Evolutionary conservation across 2,113 vertebrate species (phyloP).

Genomic region (Brachypodius melanocephalos): DNA sequence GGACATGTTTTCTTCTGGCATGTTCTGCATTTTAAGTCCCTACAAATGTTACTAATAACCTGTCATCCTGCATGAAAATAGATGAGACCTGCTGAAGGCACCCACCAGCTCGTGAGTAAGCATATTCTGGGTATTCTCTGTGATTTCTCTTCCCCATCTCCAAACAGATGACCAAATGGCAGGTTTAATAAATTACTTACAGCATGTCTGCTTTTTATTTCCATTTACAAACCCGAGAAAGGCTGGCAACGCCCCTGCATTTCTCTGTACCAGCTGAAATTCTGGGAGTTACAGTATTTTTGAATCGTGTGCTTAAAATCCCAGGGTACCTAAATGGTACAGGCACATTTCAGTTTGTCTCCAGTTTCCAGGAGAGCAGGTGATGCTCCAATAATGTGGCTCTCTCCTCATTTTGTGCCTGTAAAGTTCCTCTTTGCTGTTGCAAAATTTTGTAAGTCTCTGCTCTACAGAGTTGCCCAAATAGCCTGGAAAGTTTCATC

Average conservation of each 20-base stretch:
- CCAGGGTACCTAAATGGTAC: background rate
- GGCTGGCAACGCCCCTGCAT: background rate
- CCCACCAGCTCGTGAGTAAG: background rate
- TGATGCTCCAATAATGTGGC: background rate
- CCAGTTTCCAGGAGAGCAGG: background rate
- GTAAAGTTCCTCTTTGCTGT: background rate
- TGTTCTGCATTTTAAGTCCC: conserved; percentile 61
- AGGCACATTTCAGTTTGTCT: background rate
- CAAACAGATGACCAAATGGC: background rate
- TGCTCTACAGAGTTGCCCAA: background rate
- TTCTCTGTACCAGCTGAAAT: background rate
- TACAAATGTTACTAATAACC: conserved; percentile 45
- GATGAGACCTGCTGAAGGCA: conserved; percentile 40
- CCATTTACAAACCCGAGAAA: background rate
- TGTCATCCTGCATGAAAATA: conserved; percentile 12
- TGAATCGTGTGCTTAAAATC: background rate
- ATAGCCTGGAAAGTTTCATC: background rate
- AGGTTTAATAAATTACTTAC: background rate
- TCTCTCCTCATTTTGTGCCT: background rate
- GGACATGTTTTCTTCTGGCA: conserved; percentile 61
- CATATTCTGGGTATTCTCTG: background rate
- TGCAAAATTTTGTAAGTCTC: fast-evolving
- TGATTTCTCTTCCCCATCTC: background rate
- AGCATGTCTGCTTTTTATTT: background rate
- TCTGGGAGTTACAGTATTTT: background rate